phyloP scores from a whole-genome alignment of 2,797 vertebrate species.

The Coccyzus lansbergi region DNA sequence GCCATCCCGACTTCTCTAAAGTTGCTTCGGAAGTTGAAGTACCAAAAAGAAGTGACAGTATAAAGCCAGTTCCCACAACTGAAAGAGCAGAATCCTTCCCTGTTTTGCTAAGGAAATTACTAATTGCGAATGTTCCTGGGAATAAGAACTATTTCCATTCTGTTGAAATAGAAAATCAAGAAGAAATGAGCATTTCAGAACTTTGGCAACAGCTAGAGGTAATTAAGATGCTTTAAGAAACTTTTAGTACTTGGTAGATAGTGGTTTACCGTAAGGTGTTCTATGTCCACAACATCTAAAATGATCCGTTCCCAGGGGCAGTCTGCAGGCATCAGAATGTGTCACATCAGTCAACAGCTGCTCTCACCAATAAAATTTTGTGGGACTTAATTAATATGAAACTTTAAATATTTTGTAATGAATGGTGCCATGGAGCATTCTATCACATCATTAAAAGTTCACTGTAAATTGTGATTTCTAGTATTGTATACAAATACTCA shows the following conservation, averaged over 20 bases:
- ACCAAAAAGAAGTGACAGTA: conserved; percentile 70
- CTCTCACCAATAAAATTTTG: not conserved
- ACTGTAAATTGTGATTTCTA: not conserved
- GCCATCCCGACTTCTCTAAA: conserved; percentile 81
- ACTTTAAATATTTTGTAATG: too few species aligned
- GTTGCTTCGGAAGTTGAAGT: conserved; percentile 81
- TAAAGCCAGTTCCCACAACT: conserved; percentile 46
- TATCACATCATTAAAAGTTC: not conserved
- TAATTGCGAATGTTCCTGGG: conserved; percentile 73
- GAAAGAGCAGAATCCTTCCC: conserved; percentile 77
- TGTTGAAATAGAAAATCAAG: conserved; percentile 47
- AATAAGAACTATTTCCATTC: conserved; percentile 41
- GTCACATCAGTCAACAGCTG: not conserved
- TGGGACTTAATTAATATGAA: not conserved
- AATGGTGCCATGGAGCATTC: not conserved
- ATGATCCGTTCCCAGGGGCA: not conserved
- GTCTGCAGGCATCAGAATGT: not conserved
- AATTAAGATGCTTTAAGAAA: not conserved
- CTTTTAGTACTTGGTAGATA: not conserved
- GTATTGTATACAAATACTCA: not conserved
- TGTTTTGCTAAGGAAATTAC: conserved; percentile 58
- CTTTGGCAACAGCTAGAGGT: conserved; percentile 59
- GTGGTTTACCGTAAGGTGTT: not conserved
- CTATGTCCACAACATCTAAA: not conserved
- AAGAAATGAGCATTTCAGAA: conserved; percentile 17